Conservation (phyloP, 2,888 invertebrate genomes). For the Euzophera pinguis region DNA sequence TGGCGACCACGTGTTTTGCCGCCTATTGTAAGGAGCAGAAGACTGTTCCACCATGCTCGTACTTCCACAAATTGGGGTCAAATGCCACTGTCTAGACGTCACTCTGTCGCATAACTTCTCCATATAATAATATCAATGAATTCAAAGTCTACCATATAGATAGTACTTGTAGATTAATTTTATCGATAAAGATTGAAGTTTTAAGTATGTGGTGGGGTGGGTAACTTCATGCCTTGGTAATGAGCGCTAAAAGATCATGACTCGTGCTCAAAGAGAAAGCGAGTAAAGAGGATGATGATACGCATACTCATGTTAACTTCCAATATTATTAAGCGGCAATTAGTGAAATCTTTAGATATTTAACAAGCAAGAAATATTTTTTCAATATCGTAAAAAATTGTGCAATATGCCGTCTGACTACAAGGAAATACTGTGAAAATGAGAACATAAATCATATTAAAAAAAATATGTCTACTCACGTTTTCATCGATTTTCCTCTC, state of each 20-base stretch:
- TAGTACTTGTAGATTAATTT: neutral
- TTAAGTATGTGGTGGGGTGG: too few species aligned
- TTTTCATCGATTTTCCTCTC: conserved; percentile 74
- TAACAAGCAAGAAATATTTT: conserved; percentile 3
- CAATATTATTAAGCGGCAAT: too few species aligned
- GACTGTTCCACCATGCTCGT: conserved; percentile 44
- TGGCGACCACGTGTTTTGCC: conserved; percentile 58
- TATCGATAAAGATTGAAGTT: too few species aligned
- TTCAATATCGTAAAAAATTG: conserved; percentile 32
- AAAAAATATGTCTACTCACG: conserved; percentile 49
- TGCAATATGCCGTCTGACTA: conserved; percentile 40
- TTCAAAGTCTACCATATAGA: neutral
- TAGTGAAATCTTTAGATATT: too few species aligned
- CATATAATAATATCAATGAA: neutral
- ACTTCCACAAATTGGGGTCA: conserved; percentile 53
- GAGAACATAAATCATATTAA: conserved; percentile 19
- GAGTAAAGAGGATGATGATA: conserved; percentile 21
- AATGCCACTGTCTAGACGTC: conserved; percentile 47
- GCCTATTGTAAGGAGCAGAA: conserved; percentile 35
- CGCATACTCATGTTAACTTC: too few species aligned
- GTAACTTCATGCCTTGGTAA: too few species aligned
- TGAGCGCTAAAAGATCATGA: neutral
- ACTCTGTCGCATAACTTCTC: conserved; percentile 1
- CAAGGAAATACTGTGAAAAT: conserved; percentile 23
- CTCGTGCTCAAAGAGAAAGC: conserved; percentile 32